These are phyloP conservation scores for Scotopteryx bipunctaria DNA, from an alignment of 2,888 invertebrate genomes.

Conservation along the genomic window DNA sequence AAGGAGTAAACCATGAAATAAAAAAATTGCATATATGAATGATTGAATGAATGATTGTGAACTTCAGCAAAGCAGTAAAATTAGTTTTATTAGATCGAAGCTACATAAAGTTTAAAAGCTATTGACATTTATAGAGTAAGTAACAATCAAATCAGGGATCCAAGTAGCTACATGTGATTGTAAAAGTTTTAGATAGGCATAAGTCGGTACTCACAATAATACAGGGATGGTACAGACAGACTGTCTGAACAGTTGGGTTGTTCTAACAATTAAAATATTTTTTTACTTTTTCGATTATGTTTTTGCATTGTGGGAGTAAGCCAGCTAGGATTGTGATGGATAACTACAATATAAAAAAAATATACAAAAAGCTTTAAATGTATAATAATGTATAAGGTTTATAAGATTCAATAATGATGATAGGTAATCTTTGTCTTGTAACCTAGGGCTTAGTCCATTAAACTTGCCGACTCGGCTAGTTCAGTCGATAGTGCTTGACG, in stretches of 20 bases:
- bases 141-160: background rate
- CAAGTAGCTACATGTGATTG: constrained; percentile 10
- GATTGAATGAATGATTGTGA: too few species aligned
- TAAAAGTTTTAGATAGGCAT: constrained; percentile 13
- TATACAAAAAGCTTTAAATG: too few species aligned
- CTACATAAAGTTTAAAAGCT: background rate
- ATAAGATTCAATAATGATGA: too few species aligned
- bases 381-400: too few species aligned
- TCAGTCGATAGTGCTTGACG: constrained; percentile 40
- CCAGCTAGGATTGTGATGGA: too few species aligned
- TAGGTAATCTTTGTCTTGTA: too few species aligned
- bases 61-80: background rate
- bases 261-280: too few species aligned
- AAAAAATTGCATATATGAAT: too few species aligned
- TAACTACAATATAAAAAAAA: too few species aligned
- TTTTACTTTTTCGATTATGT: too few species aligned
- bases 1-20: too few species aligned
- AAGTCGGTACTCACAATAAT: constrained; percentile 9
- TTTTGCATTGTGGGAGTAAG: too few species aligned
- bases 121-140: background rate
- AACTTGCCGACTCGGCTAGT: constrained; percentile 34
- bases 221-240: background rate
- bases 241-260: background rate
- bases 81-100: background rate
- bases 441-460: constrained; percentile 22